Conservation (phyloP, 2,113 vertebrate species). For the Psammodynastes pulverulentus region DNA sequence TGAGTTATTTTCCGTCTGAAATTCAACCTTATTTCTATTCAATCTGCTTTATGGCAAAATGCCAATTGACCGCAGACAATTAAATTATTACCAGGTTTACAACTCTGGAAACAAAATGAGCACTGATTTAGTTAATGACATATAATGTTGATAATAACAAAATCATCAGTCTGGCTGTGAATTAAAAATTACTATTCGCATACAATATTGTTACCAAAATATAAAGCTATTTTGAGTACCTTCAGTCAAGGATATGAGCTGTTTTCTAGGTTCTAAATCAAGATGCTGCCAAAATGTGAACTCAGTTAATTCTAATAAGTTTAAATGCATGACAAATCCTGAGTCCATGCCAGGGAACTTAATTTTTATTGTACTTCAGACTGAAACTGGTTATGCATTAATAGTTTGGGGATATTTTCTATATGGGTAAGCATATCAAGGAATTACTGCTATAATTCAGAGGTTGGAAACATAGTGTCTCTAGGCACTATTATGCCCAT, state of each 20-base stretch:
- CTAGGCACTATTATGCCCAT: neutral
- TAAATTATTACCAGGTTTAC: neutral
- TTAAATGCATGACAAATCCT: neutral
- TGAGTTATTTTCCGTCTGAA: neutral
- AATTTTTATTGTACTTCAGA: neutral
- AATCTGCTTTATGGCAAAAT: neutral
- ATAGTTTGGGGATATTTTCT: neutral
- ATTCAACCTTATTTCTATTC: constrained; percentile 6
- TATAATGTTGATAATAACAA: neutral
- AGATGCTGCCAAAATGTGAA: neutral
- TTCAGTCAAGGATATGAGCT: neutral
- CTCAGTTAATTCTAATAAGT: neutral
- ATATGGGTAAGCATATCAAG: neutral
- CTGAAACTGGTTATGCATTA: neutral
- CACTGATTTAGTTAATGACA: constrained; percentile 11
- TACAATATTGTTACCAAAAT: neutral
- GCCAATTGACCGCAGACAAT: neutral
- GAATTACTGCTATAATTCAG: neutral
- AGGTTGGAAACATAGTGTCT: neutral
- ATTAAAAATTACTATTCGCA: neutral
- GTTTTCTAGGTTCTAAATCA: neutral
- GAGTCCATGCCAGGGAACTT: neutral
- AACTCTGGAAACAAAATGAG: neutral
- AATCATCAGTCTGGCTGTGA: constrained; percentile 8
- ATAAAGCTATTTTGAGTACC: constrained; percentile 3